These are phyloP conservation scores for Genyomyrus donnyi DNA, from an alignment of 2,113 vertebrate genomes.

Conservation along the genomic window DNA sequence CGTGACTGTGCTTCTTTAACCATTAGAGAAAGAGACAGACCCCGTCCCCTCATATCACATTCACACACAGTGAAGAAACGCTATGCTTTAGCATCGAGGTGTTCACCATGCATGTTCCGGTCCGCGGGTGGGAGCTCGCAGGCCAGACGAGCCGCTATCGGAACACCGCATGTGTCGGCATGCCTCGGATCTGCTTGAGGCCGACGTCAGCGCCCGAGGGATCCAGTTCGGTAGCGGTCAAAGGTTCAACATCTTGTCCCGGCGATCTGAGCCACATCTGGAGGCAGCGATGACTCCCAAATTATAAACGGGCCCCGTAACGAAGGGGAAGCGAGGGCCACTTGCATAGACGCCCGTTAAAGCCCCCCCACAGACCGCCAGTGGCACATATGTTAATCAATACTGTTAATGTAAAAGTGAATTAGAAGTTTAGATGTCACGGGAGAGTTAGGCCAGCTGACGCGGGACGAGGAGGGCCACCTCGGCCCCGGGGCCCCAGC, in stretches of 20 bases:
- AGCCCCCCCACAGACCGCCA: constrained; percentile 40
- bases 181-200: neutral
- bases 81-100: neutral
- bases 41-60: neutral
- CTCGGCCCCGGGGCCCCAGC: constrained; percentile 15
- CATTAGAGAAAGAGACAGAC: neutral
- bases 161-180: neutral
- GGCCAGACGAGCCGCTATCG: neutral
- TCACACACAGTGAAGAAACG: neutral
- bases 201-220: neutral
- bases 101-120: neutral
- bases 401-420: constrained; percentile 52
- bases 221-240: neutral
- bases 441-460: constrained; percentile 35
- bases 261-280: neutral
- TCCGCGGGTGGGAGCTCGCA: neutral
- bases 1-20: neutral
- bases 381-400: constrained; percentile 56
- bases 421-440: constrained; percentile 48
- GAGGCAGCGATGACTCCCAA: constrained; percentile 33
- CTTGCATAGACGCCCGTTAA: constrained; percentile 30
- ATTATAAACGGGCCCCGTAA: constrained; percentile 34
- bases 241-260: neutral
- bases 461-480: neutral
- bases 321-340: constrained; percentile 18